phyloP scores from a whole-genome alignment of 2,888 invertebrate species.

The Onchidella celtica region DNA sequence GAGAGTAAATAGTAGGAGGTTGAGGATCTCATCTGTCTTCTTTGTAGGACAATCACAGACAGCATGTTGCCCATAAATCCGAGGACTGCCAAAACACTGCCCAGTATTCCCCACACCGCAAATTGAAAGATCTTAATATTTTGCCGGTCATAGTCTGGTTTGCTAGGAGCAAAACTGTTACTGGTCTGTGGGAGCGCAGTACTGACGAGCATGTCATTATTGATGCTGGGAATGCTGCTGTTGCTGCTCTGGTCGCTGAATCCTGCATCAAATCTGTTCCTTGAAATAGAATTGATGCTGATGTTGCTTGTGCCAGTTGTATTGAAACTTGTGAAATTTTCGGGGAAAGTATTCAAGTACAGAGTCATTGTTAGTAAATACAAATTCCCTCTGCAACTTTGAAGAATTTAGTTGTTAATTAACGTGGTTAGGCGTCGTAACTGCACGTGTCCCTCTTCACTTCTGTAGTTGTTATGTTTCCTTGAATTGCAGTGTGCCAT shows the following conservation, averaged over 20 bases:
- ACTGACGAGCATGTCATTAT: background rate
- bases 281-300: background rate
- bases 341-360: background rate
- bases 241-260: background rate
- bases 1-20: slow-evolving; percentile 96
- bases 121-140: slow-evolving; percentile 79
- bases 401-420: no score
- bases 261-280: background rate
- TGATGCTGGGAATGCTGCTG: background rate
- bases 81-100: slow-evolving; percentile 94
- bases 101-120: slow-evolving; percentile 91
- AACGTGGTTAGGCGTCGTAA: no score
- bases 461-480: no score
- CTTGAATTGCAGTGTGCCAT: no score
- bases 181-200: background rate
- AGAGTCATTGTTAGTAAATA: background rate
- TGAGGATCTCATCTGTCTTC: slow-evolving; percentile 95
- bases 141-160: background rate
- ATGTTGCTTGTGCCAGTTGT: background rate
- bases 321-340: background rate
- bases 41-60: slow-evolving; percentile 76
- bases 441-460: no score
- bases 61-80: slow-evolving; percentile 77
- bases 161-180: background rate
- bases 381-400: no score